Base-by-base conservation (phyloP, 2,888 invertebrate species). In the Pemphredon lugubris region DNA sequence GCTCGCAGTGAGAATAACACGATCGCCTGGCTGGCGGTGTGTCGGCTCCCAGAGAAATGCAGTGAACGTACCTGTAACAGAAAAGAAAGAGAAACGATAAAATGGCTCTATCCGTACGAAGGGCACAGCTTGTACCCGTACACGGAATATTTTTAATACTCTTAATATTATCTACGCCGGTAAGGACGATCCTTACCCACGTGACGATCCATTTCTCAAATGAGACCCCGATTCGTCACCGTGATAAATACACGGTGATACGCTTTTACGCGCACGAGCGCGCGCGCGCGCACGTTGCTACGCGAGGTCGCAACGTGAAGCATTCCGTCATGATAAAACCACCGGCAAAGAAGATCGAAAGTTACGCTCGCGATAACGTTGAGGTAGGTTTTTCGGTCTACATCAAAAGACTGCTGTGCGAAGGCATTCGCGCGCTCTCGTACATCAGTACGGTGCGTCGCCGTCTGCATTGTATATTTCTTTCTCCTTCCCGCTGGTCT, bases 61-160 rank as follows among this genome's bases (percentile, higher is more conserved):
- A 37, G 54, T 47, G 45, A 69, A 80, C 80, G 67, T 81, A 81
- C 81, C 82, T 81, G 77, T 16, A 81, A 81, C 82, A 79, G 21
- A 61, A 82, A 69, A 81, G 44, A 53, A 77, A 68, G 32, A 26
- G 32, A 57, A 66, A 71, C 65, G 68, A 71, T 81, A n/a, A 73
- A 63, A 79, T 55, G 45, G 48, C 61, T 75, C 32, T 57, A 60
- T 57, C 30, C 6, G 45, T 58, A 30, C 16, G 50, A 23, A 44
- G 30, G 14, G 13, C 2, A 32, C 20, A 11, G 47, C 40, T 23
- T 21, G 21, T 14, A 23, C 14, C 6, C 40, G 48, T 48, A 9
- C 34, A 23, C 9, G 11, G 11, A 30, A 64, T 42, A 64, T 64
- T 50, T 59, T 59, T 45, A 65, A n/a, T n/a, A n/a, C n/a, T n/a